A percentile compares a stretch with the other conserved stretches of the same genome.
Conservation (phyloP, 1,140 invertebrate species). For the Notospermus geniculatus region DNA sequence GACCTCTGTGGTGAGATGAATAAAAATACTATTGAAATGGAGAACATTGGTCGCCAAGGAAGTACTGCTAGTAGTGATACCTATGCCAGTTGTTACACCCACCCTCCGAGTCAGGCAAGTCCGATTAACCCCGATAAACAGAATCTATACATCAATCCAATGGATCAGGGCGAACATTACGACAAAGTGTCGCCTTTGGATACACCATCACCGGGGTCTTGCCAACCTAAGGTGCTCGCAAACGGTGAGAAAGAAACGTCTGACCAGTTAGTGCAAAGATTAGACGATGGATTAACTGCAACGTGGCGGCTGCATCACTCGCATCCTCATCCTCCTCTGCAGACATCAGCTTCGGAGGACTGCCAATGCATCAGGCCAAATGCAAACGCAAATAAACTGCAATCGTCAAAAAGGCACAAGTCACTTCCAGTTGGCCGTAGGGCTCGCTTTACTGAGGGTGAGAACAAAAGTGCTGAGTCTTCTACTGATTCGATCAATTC, state of each 20-base stretch:
- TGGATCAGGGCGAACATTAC: neutral
- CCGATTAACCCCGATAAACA: constrained; percentile 39
- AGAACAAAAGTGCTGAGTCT: constrained; percentile 41
- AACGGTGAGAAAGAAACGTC: constrained; percentile 20
- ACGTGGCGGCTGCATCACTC: constrained; percentile 43
- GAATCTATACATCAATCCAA: constrained; percentile 89
- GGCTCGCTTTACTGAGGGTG: constrained; percentile 40
- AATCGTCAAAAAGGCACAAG: constrained; percentile 55
- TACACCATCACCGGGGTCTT: constrained; percentile 53
- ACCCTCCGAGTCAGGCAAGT: constrained; percentile 61
- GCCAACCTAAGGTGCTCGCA: constrained; percentile 32
- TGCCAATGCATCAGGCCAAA: neutral
- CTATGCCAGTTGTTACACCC: constrained; percentile 92
- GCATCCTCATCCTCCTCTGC: constrained; percentile 33
- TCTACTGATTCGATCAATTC: constrained; percentile 56
- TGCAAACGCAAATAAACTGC: constrained; percentile 40
- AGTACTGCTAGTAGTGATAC: constrained; percentile 75
- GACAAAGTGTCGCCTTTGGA: neutral
- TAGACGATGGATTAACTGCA: constrained; percentile 39
- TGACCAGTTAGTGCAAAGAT: constrained; percentile 44
- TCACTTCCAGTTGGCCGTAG: constrained; percentile 45
- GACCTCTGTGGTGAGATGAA: constrained; percentile 41
- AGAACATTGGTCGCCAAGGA: constrained; percentile 60
- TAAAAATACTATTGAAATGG: constrained; percentile 77
- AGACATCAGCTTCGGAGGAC: constrained; percentile 1